Evolutionary conservation across 2,113 vertebrate genomes (phyloP).

Genomic region (Rallus limicola): DNA sequence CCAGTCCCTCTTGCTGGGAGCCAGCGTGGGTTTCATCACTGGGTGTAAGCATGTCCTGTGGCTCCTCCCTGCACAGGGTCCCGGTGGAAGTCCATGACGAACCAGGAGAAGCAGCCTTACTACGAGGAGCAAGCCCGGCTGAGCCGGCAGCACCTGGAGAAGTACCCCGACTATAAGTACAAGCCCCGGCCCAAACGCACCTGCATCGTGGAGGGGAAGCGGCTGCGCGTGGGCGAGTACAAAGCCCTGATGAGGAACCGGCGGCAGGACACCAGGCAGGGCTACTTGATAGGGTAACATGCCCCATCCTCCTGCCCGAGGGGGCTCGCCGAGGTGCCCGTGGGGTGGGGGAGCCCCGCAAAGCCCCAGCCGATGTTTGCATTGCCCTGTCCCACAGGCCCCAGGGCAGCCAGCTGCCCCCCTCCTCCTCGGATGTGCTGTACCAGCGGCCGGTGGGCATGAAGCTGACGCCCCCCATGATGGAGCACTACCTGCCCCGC

Average conservation of each 20-base stretch:
- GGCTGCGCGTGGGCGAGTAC: slow-evolving; percentile 97
- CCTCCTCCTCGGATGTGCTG: slow-evolving; percentile 79
- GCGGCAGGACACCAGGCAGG: slow-evolving; percentile 89
- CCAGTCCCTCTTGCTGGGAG: fast-evolving
- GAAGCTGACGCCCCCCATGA: slow-evolving; percentile 81
- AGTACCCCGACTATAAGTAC: slow-evolving; percentile 97
- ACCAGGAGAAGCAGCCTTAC: slow-evolving; percentile 98
- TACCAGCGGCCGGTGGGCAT: slow-evolving; percentile 81
- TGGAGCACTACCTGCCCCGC: slow-evolving; percentile 89
- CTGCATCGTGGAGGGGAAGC: slow-evolving; percentile 95
- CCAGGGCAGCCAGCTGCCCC: slow-evolving; percentile 82
- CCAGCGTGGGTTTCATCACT: fast-evolving
- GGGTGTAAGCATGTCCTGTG: fast-evolving
- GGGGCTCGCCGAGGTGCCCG: fast-evolving
- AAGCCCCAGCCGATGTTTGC: background rate
- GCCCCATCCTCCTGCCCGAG: background rate
- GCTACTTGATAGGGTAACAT: slow-evolving; percentile 87
- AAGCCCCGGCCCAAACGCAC: slow-evolving; percentile 95
- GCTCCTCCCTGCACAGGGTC: slow-evolving; percentile 77
- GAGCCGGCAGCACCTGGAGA: slow-evolving; percentile 97
- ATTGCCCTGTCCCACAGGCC: slow-evolving; percentile 70
- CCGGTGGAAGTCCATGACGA: slow-evolving; percentile 96
- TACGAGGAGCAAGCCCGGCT: slow-evolving; percentile 96
- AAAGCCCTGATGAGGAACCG: slow-evolving; percentile 97
- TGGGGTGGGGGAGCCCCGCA: background rate